Evolutionary conservation across 2,113 vertebrate genomes (phyloP), one percentile per base, ranked within the genome.

Genomic region (Apteryx owenii): DNA sequence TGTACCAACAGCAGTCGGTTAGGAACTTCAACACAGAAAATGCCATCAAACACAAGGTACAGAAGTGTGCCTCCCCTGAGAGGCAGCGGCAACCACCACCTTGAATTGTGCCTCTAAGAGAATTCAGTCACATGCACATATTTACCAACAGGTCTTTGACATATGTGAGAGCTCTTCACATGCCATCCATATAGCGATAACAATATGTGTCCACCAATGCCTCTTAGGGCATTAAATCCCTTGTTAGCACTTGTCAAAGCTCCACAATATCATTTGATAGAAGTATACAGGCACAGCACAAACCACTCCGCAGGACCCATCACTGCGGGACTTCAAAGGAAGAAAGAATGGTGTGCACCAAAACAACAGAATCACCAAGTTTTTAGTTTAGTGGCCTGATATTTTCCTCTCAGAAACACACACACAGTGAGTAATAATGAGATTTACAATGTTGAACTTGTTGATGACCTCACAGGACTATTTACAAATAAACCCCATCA

Each of bases 331-430:
- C 91, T 97, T 60, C 69, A 85, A 91, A 88, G 77, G 85, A 83
- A 94, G 88, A 95, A 91, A 97, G 96, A 85, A 93, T 94, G 85
- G 85, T 89, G 68, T 76, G 54, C 66, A 64, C 90, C 95, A 86
- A 86, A 95, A 97, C 94, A 98, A 98, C 93, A 85, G 91, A 28
- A 75, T 96, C 82, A 93, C 92, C 88, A 87, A 83, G 94, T 69
- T 97, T 80, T 88, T 62, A 79, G 75, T 90, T 80, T 80, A 93
- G 80, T 76, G 76, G 64, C 71, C 65, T 56, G n/a, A 51, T 65
- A 65, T 80, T 89, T 95, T 53, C 61, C 90, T 76, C 77, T 92
- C 79, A 56, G 76, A 96, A 77, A 72, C 62, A 76, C 66, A 64
- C 1, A 18, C 56, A 68, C 33, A 25, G n/a, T 13, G 36, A 87